These are phyloP conservation scores for Cheilosia pagana DNA, from an alignment of 2,888 invertebrate species.

Conservation along the genomic window DNA sequence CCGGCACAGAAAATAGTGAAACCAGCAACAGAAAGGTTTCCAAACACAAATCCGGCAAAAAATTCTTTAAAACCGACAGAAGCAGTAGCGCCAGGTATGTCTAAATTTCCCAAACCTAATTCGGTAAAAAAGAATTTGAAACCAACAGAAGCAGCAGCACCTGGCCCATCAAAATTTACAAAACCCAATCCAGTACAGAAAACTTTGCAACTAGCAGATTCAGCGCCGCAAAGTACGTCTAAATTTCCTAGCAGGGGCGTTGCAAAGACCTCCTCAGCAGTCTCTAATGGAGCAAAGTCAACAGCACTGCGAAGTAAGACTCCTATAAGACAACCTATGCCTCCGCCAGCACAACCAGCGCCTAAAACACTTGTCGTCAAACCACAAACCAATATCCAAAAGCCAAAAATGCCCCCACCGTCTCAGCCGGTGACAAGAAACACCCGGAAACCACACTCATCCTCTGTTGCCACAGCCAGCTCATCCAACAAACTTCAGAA, in stretches of 20 bases:
- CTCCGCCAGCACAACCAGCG: background rate
- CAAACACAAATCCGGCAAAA: too few species aligned
- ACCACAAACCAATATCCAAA: background rate
- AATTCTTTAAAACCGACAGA: too few species aligned
- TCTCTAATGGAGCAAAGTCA: background rate
- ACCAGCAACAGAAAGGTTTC: background rate
- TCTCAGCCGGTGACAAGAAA: background rate
- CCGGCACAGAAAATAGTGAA: background rate
- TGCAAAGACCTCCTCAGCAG: background rate
- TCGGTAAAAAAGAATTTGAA: too few species aligned
- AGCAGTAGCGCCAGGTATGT: too few species aligned
- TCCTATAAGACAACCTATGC: background rate
- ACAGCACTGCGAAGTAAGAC: background rate
- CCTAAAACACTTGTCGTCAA: background rate
- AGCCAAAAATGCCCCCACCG: constrained; percentile 4
- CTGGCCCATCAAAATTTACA: too few species aligned
- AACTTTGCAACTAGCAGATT: too few species aligned
- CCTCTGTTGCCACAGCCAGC: background rate
- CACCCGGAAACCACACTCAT: background rate
- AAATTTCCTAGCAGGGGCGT: too few species aligned
- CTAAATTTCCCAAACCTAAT: too few species aligned
- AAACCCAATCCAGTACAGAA: too few species aligned
- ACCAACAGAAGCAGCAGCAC: too few species aligned
- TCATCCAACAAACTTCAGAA: background rate
- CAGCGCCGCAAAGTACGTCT: too few species aligned